Conservation (phyloP, 1,140 invertebrate species). For the Lordiphosa clarofinis region DNA sequence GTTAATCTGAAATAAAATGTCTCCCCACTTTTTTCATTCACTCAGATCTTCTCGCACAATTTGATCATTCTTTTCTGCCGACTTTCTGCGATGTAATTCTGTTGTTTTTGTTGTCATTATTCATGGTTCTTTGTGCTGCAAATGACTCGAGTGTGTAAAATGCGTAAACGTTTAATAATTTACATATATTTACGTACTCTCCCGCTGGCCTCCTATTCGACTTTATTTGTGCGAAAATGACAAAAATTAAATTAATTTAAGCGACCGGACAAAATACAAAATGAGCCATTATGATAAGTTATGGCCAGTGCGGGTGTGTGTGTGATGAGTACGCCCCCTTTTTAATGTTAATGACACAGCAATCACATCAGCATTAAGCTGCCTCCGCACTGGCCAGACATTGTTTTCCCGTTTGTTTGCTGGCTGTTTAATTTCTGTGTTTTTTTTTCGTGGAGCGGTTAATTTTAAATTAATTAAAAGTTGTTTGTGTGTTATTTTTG, state of each 20-base stretch:
- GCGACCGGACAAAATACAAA: conserved; percentile 44
- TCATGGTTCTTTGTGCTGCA: conserved; percentile 48
- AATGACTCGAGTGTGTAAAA: conserved; percentile 19
- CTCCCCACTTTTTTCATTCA: no score
- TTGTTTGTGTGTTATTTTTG: conserved; percentile 36
- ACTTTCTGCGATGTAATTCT: not conserved
- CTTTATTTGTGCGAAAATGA: conserved; percentile 29
- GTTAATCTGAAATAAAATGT: no score
- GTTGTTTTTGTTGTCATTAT: conserved; percentile 47
- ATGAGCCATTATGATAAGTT: conserved; percentile 65
- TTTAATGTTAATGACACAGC: conserved; percentile 47
- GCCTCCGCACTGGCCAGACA: conserved; percentile 19
- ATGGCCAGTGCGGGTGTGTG: conserved; percentile 21
- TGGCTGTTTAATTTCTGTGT: conserved; percentile 37
- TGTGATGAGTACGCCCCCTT: conserved; percentile 21
- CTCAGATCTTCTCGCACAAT: not conserved
- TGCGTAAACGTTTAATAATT: conserved; percentile 36
- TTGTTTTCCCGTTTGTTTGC: conserved; percentile 29
- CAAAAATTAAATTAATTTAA: conserved; percentile 34
- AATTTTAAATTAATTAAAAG: conserved; percentile 57
- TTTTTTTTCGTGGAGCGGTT: conserved; percentile 33
- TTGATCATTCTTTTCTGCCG: conserved; percentile 11
- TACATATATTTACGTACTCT: conserved; percentile 5
- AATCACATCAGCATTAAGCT: conserved; percentile 46
- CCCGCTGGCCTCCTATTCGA: not conserved